A percentile compares a stretch with the other conserved stretches of the same genome.
Conservation (phyloP, 2,888 invertebrate species). For the Latrodectus hesperus region DNA sequence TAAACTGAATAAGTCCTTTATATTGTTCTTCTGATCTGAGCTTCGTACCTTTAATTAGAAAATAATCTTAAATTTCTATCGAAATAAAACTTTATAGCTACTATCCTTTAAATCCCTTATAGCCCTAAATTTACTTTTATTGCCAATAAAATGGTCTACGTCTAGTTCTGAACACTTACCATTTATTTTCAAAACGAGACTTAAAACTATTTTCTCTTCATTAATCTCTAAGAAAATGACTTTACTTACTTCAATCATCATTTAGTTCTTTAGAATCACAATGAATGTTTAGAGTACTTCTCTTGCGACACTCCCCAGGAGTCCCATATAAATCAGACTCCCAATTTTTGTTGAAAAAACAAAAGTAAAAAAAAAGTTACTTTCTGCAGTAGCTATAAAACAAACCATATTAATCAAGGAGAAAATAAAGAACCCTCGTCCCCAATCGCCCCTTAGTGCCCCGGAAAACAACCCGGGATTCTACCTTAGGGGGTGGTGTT, state of each 20-base stretch:
- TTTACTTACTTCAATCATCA: background rate
- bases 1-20: too few species aligned
- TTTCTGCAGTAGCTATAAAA: slow-evolving; percentile 32
- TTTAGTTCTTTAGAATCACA: slow-evolving; percentile 5
- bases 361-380: slow-evolving; percentile 6
- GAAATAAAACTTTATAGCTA: too few species aligned
- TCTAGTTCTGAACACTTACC: background rate
- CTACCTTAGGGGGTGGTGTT: slow-evolving; percentile 1
- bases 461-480: background rate
- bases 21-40: too few species aligned
- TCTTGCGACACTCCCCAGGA: slow-evolving; percentile 1
- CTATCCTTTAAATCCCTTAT: too few species aligned
- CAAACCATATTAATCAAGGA: slow-evolving; percentile 49
- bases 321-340: slow-evolving; percentile 31
- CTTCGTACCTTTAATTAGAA: too few species aligned
- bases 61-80: too few species aligned
- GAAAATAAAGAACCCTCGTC: slow-evolving; percentile 15
- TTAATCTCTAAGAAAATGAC: slow-evolving; percentile 34
- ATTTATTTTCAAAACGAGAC: slow-evolving; percentile 5
- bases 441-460: slow-evolving; percentile 25
- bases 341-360: background rate
- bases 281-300: slow-evolving; percentile 8
- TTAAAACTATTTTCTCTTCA: slow-evolving; percentile 13
- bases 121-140: too few species aligned
- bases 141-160: background rate